Evolutionary conservation across 1,140 invertebrate species (phyloP).

Genomic region (Thalassaphorura encarpata): DNA sequence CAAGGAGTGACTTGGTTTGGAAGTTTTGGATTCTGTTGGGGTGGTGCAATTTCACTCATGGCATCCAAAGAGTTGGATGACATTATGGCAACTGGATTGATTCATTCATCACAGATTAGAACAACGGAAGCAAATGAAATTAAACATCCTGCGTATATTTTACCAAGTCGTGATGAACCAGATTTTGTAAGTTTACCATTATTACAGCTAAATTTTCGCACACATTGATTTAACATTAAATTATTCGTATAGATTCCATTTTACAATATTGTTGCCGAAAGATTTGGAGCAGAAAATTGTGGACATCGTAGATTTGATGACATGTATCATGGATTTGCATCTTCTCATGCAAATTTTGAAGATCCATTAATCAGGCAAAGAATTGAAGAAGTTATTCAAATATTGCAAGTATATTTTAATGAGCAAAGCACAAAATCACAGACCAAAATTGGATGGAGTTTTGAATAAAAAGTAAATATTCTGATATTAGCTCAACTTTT

Average conservation of each 20-base stretch:
- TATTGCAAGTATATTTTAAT: not conserved
- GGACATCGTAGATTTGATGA: slow-evolving; percentile 21
- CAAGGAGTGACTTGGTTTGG: slow-evolving; percentile 15
- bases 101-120: slow-evolving; percentile 22
- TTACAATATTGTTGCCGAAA: slow-evolving; percentile 4
- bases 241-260: slow-evolving; percentile 15
- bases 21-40: slow-evolving; percentile 32
- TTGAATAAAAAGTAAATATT: too few relatives aligned
- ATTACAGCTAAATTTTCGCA: slow-evolving; percentile 2
- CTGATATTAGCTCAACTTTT: too few relatives aligned
- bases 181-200: slow-evolving; percentile 22
- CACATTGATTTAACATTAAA: not conserved
- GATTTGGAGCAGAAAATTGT: slow-evolving; percentile 7
- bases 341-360: slow-evolving; percentile 14
- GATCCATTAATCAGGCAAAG: not conserved
- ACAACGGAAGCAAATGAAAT: slow-evolving; percentile 13
- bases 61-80: slow-evolving; percentile 15
- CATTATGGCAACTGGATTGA: slow-evolving; percentile 21
- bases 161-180: slow-evolving; percentile 18
- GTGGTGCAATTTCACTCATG: slow-evolving; percentile 20
- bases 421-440: not conserved
- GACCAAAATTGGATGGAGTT: too few relatives aligned
- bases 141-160: slow-evolving; percentile 18
- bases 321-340: slow-evolving; percentile 24
- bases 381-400: slow-evolving; percentile 17